phyloP scores from a whole-genome alignment of 1,140 invertebrate genomes.

The Drosophila ercepeae region DNA sequence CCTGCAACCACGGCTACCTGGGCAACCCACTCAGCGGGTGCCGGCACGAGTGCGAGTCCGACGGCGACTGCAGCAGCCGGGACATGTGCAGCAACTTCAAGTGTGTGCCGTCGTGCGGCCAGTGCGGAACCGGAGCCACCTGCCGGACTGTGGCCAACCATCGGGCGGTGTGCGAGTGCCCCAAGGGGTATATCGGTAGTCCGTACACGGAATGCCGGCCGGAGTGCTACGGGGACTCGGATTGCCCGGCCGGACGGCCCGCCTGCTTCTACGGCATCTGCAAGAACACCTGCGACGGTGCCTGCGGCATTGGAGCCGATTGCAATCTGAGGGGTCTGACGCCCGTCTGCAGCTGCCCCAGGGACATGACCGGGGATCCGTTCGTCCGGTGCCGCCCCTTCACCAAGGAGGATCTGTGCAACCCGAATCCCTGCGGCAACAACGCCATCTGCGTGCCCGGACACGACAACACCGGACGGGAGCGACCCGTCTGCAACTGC shows the following conservation, averaged over 20 bases:
- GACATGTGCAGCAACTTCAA: slow-evolving; percentile 90
- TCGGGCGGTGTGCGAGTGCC: slow-evolving; percentile 91
- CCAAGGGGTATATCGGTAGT: slow-evolving; percentile 91
- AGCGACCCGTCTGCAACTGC: slow-evolving; percentile 90
- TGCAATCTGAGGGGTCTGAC: slow-evolving; percentile 89
- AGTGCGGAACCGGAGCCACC: slow-evolving; percentile 91
- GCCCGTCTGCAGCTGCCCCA: slow-evolving; percentile 93
- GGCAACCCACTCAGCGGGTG: slow-evolving; percentile 91
- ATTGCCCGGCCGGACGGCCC: slow-evolving; percentile 90
- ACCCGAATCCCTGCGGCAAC: slow-evolving; percentile 92
- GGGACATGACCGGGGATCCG: slow-evolving; percentile 93
- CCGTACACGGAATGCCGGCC: slow-evolving; percentile 89
- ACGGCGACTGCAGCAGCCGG: slow-evolving; percentile 88
- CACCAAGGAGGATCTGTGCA: slow-evolving; percentile 91
- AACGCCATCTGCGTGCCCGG: slow-evolving; percentile 93
- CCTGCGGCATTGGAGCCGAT: slow-evolving; percentile 90
- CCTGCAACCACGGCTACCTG: slow-evolving; percentile 88
- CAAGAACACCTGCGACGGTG: slow-evolving; percentile 91
- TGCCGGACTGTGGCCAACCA: slow-evolving; percentile 91
- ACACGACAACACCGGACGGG: slow-evolving; percentile 90
- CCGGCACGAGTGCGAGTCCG: slow-evolving; percentile 88
- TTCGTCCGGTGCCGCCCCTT: slow-evolving; percentile 92
- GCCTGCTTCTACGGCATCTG: slow-evolving; percentile 93
- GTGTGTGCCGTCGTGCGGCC: slow-evolving; percentile 91
- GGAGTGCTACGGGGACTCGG: slow-evolving; percentile 89